A percentile compares a stretch with the other conserved stretches of the same genome.
These are phyloP conservation scores for Hedya salicella DNA, from an alignment of 2,888 invertebrate species.

Conservation along the genomic window DNA sequence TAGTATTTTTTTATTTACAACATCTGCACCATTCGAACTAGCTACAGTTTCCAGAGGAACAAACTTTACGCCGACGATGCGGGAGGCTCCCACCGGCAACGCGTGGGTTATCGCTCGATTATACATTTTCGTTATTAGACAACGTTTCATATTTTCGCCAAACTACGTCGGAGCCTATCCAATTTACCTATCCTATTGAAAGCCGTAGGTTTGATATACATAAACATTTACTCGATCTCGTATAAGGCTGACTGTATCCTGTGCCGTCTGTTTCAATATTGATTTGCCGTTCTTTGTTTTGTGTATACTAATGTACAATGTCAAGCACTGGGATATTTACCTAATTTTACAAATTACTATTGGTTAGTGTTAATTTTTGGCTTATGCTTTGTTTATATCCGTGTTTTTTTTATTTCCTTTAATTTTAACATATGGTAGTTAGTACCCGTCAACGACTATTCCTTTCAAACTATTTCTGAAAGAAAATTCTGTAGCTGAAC, in stretches of 20 bases:
- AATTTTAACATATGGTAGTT: too few species aligned
- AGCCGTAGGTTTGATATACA: constrained; percentile 22
- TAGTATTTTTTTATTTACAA: too few species aligned
- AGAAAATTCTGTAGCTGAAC: background rate
- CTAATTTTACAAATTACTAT: too few species aligned
- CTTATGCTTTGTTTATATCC: too few species aligned
- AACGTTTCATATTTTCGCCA: constrained; percentile 37
- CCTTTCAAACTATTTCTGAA: too few species aligned
- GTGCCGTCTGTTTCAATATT: constrained; percentile 19
- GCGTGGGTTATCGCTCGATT: constrained; percentile 10
- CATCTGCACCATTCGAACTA: too few species aligned
- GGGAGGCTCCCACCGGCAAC: background rate
- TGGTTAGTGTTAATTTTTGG: too few species aligned
- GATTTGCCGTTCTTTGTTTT: background rate
- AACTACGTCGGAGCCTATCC: constrained; percentile 32
- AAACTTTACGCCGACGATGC: background rate
- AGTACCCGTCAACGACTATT: too few species aligned
- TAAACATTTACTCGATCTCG: constrained; percentile 11
- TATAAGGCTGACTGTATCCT: constrained; percentile 8
- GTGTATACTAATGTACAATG: too few species aligned
- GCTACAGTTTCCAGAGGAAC: background rate
- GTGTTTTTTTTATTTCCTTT: too few species aligned
- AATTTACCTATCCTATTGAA: constrained; percentile 37
- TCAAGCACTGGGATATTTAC: background rate
- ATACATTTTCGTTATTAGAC: constrained; percentile 35